phyloP scores from a whole-genome alignment of 2,888 invertebrate genomes.

The Drepanosiphum platanoidis region DNA sequence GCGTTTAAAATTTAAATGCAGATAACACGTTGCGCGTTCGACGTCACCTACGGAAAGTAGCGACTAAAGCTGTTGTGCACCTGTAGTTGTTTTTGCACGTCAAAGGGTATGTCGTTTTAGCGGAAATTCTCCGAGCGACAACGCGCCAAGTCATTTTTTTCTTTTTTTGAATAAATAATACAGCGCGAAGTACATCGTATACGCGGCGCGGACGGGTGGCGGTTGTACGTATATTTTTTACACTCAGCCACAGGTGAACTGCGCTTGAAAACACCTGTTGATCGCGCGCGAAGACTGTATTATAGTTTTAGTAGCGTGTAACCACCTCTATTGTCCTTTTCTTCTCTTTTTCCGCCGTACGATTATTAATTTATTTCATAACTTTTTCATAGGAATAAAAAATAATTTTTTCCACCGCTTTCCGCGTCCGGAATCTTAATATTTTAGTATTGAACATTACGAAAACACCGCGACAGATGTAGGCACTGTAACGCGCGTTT shows the following conservation, averaged over 20 bases:
- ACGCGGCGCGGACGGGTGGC: neutral
- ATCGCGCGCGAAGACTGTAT: neutral
- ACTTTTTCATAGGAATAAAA: too few relatives aligned
- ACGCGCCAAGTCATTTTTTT: neutral
- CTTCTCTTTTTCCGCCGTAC: too few relatives aligned
- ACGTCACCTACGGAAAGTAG: neutral
- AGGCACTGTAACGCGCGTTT: too few relatives aligned
- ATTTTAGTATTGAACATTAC: too few relatives aligned
- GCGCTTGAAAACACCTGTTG: conserved; percentile 17
- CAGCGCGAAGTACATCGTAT: neutral
- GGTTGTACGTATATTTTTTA: neutral
- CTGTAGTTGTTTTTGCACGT: neutral
- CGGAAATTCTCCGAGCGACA: neutral
- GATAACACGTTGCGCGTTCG: neutral
- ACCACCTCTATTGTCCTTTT: too few relatives aligned
- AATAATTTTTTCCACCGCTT: too few relatives aligned
- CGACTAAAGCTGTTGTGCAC: conserved; percentile 15
- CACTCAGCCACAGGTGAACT: conserved; percentile 28
- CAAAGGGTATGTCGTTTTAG: conserved; percentile 4
- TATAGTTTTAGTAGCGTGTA: too few relatives aligned
- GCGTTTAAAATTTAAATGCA: conserved; percentile 27
- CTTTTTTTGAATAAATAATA: conserved; percentile 22
- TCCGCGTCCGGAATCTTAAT: too few relatives aligned
- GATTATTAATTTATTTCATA: neutral
- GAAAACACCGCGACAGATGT: too few relatives aligned